These are phyloP conservation scores for Phaenicophaeus curvirostris DNA, from an alignment of 2,797 vertebrate species.

Conservation along the genomic window DNA sequence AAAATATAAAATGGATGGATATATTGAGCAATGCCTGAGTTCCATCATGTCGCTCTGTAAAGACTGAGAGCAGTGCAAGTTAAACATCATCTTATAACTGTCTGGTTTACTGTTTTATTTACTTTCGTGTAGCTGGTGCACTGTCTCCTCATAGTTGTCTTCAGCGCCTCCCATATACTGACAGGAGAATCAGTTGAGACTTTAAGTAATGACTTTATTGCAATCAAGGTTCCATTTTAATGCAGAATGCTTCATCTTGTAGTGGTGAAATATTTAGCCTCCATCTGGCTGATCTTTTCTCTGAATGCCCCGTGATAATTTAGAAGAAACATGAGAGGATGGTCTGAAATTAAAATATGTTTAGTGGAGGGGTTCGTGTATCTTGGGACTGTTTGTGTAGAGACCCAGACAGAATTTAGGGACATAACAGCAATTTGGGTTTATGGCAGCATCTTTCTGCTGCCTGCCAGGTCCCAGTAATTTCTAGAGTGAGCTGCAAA, in stretches of 20 bases:
- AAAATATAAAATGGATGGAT: not conserved
- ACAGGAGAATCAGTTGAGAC: slow-evolving; percentile 48
- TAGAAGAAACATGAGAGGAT: slow-evolving; percentile 54
- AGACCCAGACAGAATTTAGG: not conserved
- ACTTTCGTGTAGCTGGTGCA: not conserved
- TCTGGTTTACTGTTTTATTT: not conserved
- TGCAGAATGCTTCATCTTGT: slow-evolving; percentile 60
- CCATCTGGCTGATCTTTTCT: slow-evolving; percentile 69
- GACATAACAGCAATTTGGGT: not conserved
- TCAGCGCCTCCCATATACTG: slow-evolving; percentile 17
- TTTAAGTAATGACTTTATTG: slow-evolving; percentile 70
- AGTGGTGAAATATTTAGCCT: slow-evolving; percentile 73
- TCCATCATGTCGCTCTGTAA: not conserved
- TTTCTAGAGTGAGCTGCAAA: slow-evolving; percentile 17
- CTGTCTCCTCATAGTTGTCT: slow-evolving; percentile 38
- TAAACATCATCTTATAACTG: not conserved
- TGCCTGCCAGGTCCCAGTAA: not conserved
- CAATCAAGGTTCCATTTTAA: slow-evolving; percentile 67
- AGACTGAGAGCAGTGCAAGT: not conserved
- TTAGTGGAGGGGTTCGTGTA: not conserved
- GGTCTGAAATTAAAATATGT: slow-evolving; percentile 29
- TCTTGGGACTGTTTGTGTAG: not conserved
- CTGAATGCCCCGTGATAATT: slow-evolving; percentile 56
- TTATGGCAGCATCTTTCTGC: slow-evolving; percentile 12
- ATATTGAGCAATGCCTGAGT: not conserved